phyloP scores from a whole-genome alignment of 2,888 invertebrate species.

The Mythimna albipuncta region DNA sequence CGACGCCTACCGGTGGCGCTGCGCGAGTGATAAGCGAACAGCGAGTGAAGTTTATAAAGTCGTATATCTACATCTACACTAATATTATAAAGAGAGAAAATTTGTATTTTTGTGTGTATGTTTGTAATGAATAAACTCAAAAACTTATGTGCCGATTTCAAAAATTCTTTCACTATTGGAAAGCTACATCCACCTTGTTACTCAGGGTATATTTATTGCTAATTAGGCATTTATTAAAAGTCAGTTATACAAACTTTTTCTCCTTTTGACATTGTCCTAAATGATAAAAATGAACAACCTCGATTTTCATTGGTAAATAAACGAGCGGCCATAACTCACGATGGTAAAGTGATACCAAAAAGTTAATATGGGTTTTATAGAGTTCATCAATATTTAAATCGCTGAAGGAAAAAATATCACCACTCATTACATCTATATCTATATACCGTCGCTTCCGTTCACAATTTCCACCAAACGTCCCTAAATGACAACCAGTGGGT shows the following conservation, averaged over 20 bases:
- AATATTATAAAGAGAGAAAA: no score
- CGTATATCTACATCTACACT: background rate
- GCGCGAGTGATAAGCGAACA: conserved; percentile 4
- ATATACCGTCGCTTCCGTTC: background rate
- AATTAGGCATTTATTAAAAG: background rate
- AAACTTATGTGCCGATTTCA: no score
- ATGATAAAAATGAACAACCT: no score
- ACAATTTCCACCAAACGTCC: conserved; percentile 11
- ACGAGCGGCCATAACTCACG: background rate
- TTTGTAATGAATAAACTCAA: no score
- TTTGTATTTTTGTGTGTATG: no score
- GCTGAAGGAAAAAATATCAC: background rate
- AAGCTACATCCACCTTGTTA: no score
- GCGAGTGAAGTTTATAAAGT: background rate
- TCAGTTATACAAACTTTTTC: background rate
- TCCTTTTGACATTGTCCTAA: background rate
- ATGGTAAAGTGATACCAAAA: no score
- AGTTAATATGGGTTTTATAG: background rate
- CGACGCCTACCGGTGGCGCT: conserved; percentile 17
- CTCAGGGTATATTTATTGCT: no score
- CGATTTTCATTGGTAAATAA: background rate
- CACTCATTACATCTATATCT: background rate
- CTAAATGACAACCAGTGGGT: conserved; percentile 26
- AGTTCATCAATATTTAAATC: background rate
- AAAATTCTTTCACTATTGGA: no score